Percentiles rank a stretch among this genome's conserved stretches.
phyloP scores from a whole-genome alignment of 2,797 vertebrate species.

The Mus spretus region DNA sequence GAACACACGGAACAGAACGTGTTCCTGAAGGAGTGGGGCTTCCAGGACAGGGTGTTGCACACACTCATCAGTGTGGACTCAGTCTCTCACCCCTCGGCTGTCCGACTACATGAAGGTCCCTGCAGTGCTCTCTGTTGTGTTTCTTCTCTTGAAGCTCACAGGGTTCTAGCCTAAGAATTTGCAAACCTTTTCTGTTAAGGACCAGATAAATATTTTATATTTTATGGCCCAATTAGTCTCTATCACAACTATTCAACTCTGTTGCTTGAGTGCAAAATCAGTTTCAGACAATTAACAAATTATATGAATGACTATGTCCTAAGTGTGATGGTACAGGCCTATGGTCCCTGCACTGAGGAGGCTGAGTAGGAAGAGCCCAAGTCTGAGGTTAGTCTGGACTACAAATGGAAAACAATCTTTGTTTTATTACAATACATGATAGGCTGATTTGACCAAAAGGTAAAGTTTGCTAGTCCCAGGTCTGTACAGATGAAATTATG shows the following conservation, averaged over 20 bases:
- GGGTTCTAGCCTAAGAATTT: neutral
- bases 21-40: neutral
- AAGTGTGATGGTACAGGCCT: neutral
- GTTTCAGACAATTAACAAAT: neutral
- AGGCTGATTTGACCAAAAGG: neutral
- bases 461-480: neutral
- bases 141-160: neutral
- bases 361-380: neutral
- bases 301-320: neutral
- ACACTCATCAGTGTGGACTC: neutral
- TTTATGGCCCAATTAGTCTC: constrained; percentile 17
- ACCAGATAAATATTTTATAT: constrained; percentile 48
- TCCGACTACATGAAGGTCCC: neutral
- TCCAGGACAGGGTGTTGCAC: neutral
- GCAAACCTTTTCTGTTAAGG: constrained; percentile 59
- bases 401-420: neutral
- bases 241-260: constrained; percentile 25
- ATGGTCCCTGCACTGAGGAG: neutral
- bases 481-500: neutral
- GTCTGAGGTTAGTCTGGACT: no score
- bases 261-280: constrained; percentile 46
- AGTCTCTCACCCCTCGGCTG: neutral
- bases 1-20: constrained; percentile 17
- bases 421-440: neutral
- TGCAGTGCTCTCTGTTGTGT: neutral